Percentiles rank a stretch among this genome's conserved stretches.
Conservation (phyloP, 2,113 vertebrate genomes). For the Ophthalmolycus amberensis region DNA sequence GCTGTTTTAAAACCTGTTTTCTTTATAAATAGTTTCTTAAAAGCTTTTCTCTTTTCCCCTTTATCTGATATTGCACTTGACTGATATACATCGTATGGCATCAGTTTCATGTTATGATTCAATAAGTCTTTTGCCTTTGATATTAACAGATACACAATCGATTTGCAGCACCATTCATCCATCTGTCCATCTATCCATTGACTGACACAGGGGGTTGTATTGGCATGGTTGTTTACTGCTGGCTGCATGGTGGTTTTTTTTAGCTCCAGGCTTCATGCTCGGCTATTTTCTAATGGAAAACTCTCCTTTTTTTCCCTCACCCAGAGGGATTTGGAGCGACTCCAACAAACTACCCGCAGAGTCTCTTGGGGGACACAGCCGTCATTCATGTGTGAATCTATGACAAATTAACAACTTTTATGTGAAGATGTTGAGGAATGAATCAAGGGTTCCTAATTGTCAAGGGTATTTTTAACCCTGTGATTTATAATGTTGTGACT, state of each 20-base stretch:
- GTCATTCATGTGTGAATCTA: constrained; percentile 34
- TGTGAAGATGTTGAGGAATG: constrained; percentile 28
- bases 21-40: not conserved
- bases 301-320: not conserved
- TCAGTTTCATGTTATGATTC: constrained; percentile 8
- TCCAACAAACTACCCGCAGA: constrained; percentile 40
- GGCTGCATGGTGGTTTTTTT: constrained; percentile 1
- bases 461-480: not conserved
- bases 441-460: constrained; percentile 3
- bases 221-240: constrained; percentile 38
- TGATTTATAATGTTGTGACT: not conserved
- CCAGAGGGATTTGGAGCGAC: constrained; percentile 36
- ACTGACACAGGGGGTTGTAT: constrained; percentile 20
- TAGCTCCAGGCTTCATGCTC: constrained; percentile 38
- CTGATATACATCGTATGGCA: constrained; percentile 18
- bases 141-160: constrained; percentile 8
- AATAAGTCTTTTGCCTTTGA: not conserved
- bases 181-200: constrained; percentile 29
- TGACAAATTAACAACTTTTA: constrained; percentile 41
- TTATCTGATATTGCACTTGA: not conserved
- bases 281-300: constrained; percentile 55
- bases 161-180: constrained; percentile 18
- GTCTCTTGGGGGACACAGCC: not conserved
- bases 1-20: not conserved
- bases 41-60: not conserved